Conservation (phyloP, 1,140 invertebrate species). For the Plutomurus gul region DNA sequence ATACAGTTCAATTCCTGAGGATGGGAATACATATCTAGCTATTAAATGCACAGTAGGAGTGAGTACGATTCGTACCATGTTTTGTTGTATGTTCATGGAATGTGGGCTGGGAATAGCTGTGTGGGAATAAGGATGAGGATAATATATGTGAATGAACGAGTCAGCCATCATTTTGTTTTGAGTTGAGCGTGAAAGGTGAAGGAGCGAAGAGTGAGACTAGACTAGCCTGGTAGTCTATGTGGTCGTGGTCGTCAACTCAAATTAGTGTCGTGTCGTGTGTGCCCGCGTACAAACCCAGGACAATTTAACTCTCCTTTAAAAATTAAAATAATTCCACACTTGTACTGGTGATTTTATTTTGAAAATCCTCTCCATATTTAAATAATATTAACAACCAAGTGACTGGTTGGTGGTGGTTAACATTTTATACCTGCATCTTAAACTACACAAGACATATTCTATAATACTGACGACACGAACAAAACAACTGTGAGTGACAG, state of each 20-base stretch:
- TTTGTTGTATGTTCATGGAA: background rate
- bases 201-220: background rate
- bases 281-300: no score
- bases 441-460: no score
- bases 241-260: background rate
- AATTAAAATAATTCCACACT: no score
- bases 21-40: background rate
- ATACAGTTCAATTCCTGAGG: no score
- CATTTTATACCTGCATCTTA: no score
- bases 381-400: no score
- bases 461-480: no score
- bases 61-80: background rate
- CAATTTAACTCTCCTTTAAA: no score
- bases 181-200: background rate
- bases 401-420: no score
- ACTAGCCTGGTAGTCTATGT: background rate
- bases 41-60: background rate
- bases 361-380: no score
- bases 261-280: background rate
- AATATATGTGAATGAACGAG: background rate
- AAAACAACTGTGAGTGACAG: no score
- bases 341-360: no score
- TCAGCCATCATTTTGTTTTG: conserved; percentile 11
- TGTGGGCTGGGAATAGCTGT: conserved; percentile 2
- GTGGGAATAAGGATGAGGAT: background rate